Evolutionary conservation across 2,797 vertebrate species (phyloP), one percentile per base, ranked within the genome.

Genomic region (Argya squamiceps): DNA sequence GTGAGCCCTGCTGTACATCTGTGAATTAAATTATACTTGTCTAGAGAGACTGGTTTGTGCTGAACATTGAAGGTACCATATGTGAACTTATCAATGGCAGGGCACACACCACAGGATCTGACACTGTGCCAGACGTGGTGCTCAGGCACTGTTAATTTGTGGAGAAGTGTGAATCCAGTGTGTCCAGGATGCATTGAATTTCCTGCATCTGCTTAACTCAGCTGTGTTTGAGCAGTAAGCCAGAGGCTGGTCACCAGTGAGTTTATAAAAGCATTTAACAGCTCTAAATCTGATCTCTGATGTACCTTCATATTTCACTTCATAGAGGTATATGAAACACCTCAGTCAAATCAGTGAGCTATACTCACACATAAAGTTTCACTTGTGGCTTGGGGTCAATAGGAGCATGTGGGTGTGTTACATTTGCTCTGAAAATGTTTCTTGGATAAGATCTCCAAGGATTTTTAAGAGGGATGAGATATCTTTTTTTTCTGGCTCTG

Each of bases 321-420:
- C 79, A 78, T 94, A 58, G 44, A 46, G 22, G 46, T 80, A 89
- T 94, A 93, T 88, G 92, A 96, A 97, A 96, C 93, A 96, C 90
- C 93, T 92, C 82, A 47, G 76, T 78, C 92, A 92, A 96, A 78
- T 84, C 88, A 88, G 79, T 64, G 71, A 96, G 53, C 83, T 63
- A 82, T 88, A 76, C 18, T 79, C 77, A 67, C 16, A 8, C 73
- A 84, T 69, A 62, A 88, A 64, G 16, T 84, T 91, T 92, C 4
- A 0, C 26, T 90, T 88, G 50, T 84, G 76, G 34, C 23, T 88
- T 65, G 47, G 12, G 50, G 39, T 94, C 85, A 76, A 32, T 32
- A 76, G 62, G 47, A 92, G 3, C 65, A 78, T 4, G 1, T 65
- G 63, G 5, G 6, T 53, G 18, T 84, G 26, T 84, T 79, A 26